A percentile compares a stretch with the other conserved stretches of the same genome.
These are phyloP conservation scores for Pheosia tremula DNA, from an alignment of 2,888 invertebrate species.

Conservation along the genomic window DNA sequence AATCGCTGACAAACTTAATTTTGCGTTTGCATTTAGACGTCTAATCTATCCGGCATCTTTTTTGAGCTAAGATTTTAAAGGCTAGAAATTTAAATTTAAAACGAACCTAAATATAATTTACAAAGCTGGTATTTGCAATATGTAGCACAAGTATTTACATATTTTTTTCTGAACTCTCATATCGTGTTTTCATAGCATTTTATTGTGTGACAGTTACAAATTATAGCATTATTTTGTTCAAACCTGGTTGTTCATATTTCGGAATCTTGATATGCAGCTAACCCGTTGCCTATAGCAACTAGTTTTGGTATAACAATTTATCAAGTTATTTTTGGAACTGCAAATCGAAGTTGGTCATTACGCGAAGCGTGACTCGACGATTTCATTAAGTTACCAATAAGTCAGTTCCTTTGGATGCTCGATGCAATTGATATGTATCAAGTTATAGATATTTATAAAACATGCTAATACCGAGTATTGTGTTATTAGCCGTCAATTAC, in stretches of 20 bases:
- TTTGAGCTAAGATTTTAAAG: neutral
- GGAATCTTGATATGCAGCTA: too few relatives aligned
- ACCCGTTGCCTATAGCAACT: neutral
- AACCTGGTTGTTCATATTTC: too few relatives aligned
- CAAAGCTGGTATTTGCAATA: too few relatives aligned
- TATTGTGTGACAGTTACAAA: too few relatives aligned
- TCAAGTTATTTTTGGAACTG: conserved; percentile 13
- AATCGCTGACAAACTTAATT: conserved; percentile 24
- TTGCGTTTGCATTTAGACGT: conserved; percentile 6
- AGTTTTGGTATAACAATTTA: neutral
- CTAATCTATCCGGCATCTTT: neutral
- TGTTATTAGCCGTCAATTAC: neutral
- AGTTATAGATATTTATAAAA: neutral
- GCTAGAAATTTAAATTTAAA: too few relatives aligned
- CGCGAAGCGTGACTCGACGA: conserved; percentile 43
- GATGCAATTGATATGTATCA: conserved; percentile 2
- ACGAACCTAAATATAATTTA: too few relatives aligned
- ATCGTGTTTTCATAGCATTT: too few relatives aligned
- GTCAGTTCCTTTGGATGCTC: conserved; percentile 8
- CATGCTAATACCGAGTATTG: neutral
- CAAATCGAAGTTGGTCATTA: conserved; percentile 30
- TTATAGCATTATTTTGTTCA: too few relatives aligned
- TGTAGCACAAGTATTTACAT: too few relatives aligned
- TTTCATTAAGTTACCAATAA: conserved; percentile 42
- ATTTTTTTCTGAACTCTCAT: too few relatives aligned